These are phyloP conservation scores for Smutsia gigantea DNA, from an alignment of 2,797 vertebrate genomes.

Conservation along the genomic window DNA sequence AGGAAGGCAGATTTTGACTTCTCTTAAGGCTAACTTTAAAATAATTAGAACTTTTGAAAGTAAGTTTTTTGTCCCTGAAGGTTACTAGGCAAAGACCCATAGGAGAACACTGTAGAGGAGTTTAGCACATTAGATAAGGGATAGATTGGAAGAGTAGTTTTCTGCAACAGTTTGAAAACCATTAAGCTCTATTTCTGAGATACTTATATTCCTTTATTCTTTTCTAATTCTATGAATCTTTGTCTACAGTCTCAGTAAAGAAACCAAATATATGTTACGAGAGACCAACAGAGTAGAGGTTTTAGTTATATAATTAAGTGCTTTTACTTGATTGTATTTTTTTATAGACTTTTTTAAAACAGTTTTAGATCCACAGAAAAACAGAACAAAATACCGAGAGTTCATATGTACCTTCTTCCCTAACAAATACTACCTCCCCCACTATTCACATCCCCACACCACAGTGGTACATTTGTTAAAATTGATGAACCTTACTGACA, in stretches of 20 bases:
- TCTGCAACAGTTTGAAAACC: constrained; percentile 30
- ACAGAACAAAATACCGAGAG: not conserved
- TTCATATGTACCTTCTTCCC: not conserved
- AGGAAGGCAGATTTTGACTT: not conserved
- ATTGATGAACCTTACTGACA: not conserved
- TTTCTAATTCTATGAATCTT: constrained; percentile 34
- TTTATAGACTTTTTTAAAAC: not conserved
- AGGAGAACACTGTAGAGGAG: not conserved
- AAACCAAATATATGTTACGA: not conserved
- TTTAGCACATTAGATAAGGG: not conserved
- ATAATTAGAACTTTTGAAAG: not conserved
- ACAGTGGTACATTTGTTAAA: not conserved
- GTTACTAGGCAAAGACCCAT: not conserved
- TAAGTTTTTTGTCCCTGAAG: not conserved
- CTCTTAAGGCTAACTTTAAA: not conserved
- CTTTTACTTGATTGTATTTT: constrained; percentile 1
- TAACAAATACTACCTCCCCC: not conserved
- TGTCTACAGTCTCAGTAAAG: constrained; percentile 20
- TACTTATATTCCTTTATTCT: constrained; percentile 31
- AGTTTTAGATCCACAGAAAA: constrained; percentile 3
- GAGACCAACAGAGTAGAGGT: not conserved
- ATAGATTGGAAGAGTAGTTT: constrained; percentile 8
- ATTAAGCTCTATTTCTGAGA: not conserved
- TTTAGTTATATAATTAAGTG: constrained; percentile 27
- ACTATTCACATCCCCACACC: not conserved